Conservation (phyloP, 2,113 vertebrate species). For the Chamaea fasciata region DNA sequence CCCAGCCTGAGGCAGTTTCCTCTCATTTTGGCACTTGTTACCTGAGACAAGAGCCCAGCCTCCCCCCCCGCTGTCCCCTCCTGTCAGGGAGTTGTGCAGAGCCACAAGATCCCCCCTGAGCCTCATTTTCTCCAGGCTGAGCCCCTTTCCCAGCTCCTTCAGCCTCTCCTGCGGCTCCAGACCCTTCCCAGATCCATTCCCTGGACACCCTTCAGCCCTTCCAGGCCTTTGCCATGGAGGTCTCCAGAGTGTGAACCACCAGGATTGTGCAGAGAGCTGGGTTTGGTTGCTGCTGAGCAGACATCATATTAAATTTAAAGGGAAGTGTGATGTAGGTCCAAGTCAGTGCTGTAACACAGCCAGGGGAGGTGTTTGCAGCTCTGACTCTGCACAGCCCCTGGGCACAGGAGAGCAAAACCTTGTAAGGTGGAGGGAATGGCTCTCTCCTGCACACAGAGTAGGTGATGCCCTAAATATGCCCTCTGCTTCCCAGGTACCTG, state of each 20-base stretch:
- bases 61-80: not conserved
- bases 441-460: not conserved
- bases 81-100: not conserved
- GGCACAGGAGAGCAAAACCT: not conserved
- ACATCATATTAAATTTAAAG: not conserved
- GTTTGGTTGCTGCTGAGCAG: not conserved
- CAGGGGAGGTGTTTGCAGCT: not conserved
- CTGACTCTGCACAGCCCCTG: not conserved
- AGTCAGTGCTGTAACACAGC: not conserved
- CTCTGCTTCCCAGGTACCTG: not conserved
- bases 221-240: not conserved
- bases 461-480: not conserved
- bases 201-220: not conserved
- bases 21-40: not conserved
- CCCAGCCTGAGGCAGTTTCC: not conserved
- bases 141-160: not conserved
- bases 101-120: not conserved
- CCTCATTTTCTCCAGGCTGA: not conserved
- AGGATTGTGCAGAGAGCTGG: not conserved
- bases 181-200: not conserved
- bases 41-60: rapidly evolving
- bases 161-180: rapidly evolving
- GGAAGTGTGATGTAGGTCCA: not conserved
- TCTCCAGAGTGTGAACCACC: not conserved
- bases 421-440: not conserved